Conservation (phyloP, 2,888 invertebrate genomes). For the Andrena praecox region DNA sequence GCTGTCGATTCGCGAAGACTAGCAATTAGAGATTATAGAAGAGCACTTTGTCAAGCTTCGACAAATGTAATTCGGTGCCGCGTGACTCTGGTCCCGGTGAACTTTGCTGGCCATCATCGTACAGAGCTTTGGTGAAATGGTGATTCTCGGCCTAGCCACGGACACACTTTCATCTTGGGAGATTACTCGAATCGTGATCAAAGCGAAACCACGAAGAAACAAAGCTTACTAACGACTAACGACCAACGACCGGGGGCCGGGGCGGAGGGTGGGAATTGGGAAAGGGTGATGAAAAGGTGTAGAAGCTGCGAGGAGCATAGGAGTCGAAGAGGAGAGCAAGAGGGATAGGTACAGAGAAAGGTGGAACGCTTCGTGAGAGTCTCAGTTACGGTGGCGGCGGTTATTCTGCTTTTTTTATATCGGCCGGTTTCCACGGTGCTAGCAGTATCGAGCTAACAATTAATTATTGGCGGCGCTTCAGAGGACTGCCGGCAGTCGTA, state of each 20-base stretch:
- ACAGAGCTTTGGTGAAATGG: conserved; percentile 31
- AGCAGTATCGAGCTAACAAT: conserved; percentile 80
- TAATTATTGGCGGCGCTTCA: conserved; percentile 83
- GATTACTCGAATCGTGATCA: conserved; percentile 65
- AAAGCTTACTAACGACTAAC: conserved; percentile 42
- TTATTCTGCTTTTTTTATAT: conserved; percentile 74
- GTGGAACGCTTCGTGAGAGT: conserved; percentile 31
- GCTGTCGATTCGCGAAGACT: not conserved
- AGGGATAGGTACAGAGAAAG: conserved; percentile 20
- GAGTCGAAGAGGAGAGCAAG: conserved; percentile 13
- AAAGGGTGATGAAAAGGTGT: conserved; percentile 8
- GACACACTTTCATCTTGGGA: conserved; percentile 62
- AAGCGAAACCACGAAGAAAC: conserved; percentile 62
- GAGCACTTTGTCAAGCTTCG: not conserved
- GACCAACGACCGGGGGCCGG: not conserved
- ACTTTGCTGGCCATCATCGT: not conserved
- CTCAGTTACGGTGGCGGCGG: conserved; percentile 54
- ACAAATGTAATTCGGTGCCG: not conserved
- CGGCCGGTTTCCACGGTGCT: conserved; percentile 68
- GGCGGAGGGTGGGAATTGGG: conserved; percentile 16
- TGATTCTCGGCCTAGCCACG: conserved; percentile 34
- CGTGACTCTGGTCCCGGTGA: not conserved
- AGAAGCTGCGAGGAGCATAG: conserved; percentile 12
- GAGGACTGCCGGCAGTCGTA: conserved; percentile 78
- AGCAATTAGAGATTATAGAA: not conserved